A percentile compares a stretch with the other conserved stretches of the same genome.
Conservation (phyloP, 2,113 vertebrate genomes). For the Hippolais icterina region DNA sequence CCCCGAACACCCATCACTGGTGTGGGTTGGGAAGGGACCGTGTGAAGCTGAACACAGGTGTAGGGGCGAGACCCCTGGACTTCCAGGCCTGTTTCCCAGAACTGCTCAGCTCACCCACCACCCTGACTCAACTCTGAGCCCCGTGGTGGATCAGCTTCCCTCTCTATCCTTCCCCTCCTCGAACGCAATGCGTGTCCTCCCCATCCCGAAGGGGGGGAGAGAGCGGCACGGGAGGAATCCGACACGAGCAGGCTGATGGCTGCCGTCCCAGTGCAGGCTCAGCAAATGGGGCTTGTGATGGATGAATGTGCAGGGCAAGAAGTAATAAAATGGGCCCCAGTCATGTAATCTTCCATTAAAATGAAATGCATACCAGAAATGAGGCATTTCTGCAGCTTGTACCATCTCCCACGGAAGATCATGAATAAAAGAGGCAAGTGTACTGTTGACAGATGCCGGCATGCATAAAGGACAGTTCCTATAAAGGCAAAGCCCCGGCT, state of each 20-base stretch:
- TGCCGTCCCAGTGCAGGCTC: constrained; percentile 51
- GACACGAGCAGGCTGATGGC: constrained; percentile 51
- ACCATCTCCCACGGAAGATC: constrained; percentile 75
- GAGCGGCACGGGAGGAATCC: constrained; percentile 14
- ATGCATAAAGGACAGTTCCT: constrained; percentile 79
- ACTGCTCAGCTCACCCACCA: not conserved
- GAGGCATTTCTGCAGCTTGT: constrained; percentile 72
- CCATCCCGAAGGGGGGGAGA: not conserved
- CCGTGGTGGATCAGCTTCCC: not conserved
- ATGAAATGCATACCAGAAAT: constrained; percentile 77
- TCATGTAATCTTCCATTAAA: constrained; percentile 77
- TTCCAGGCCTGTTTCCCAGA: not conserved
- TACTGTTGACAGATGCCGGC: constrained; percentile 79
- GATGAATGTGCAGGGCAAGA: constrained; percentile 69
- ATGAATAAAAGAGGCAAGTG: constrained; percentile 77
- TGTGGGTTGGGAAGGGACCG: not conserved
- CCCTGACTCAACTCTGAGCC: not conserved
- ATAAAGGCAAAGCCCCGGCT: constrained; percentile 76
- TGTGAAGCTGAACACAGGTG: fast-evolving
- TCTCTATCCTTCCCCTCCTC: constrained; percentile 11
- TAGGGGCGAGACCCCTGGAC: not conserved
- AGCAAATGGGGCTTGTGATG: constrained; percentile 71
- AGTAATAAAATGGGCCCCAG: constrained; percentile 76
- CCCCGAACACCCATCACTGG: fast-evolving
- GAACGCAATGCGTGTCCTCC: not conserved